Evolutionary conservation across 2,888 invertebrate species (phyloP).

Genomic region (Agriopis leucophaearia): DNA sequence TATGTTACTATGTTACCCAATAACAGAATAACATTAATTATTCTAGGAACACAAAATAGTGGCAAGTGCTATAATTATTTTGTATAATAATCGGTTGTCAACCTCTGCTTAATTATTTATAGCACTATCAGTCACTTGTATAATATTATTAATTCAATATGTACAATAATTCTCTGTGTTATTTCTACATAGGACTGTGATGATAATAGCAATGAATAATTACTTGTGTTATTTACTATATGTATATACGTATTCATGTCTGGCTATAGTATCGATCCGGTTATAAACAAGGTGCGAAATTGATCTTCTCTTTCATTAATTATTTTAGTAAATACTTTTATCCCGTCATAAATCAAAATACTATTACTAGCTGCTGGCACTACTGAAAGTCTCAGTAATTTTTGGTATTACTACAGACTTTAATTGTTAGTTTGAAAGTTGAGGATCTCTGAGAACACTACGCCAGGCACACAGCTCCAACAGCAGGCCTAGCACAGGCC

Average conservation of each 20-base stretch:
- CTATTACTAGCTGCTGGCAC: not conserved
- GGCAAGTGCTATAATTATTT: slow-evolving; percentile 35
- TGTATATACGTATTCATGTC: slow-evolving; percentile 3
- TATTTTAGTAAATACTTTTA: not conserved
- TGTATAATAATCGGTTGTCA: slow-evolving; percentile 46
- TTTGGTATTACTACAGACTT: too few species aligned
- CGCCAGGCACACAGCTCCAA: too few species aligned
- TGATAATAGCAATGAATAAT: not conserved
- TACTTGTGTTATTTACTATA: not conserved
- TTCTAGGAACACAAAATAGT: not conserved
- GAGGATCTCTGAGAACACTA: too few species aligned
- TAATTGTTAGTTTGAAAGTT: too few species aligned
- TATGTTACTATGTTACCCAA: not conserved
- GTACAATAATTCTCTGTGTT: slow-evolving; percentile 12
- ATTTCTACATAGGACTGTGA: slow-evolving; percentile 27
- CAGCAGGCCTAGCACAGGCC: too few species aligned
- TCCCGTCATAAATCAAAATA: not conserved
- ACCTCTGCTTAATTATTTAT: slow-evolving; percentile 45
- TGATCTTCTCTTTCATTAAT: not conserved
- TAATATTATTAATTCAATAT: slow-evolving; percentile 30
- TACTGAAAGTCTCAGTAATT: too few species aligned
- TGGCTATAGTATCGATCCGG: not conserved
- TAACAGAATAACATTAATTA: not conserved
- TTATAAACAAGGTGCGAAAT: not conserved
- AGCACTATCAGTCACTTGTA: slow-evolving; percentile 40